phyloP scores from a whole-genome alignment of 2,797 vertebrate genomes.

The Lithobates sylvaticus region DNA sequence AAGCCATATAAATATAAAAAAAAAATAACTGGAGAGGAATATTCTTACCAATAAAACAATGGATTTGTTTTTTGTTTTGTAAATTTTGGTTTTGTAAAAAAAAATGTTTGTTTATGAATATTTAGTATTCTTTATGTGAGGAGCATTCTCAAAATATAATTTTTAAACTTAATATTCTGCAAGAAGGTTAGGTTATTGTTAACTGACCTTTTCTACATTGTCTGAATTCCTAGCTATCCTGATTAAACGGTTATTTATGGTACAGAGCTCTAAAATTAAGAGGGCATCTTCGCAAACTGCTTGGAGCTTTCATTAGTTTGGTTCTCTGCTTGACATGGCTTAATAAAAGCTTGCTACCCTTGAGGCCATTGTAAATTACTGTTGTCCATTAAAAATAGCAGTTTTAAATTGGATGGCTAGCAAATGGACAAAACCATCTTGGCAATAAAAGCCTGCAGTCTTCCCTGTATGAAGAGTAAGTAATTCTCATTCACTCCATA shows the following conservation, averaged over 20 bases:
- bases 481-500: not conserved
- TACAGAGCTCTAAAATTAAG: slow-evolving; percentile 3
- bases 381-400: slow-evolving; percentile 28
- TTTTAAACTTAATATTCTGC: not conserved
- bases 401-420: not conserved
- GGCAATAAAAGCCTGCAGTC: not conserved
- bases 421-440: slow-evolving; percentile 15
- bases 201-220: not conserved
- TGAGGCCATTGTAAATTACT: slow-evolving; percentile 45
- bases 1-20: not conserved
- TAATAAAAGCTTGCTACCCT: slow-evolving; percentile 45
- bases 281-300: slow-evolving; percentile 28
- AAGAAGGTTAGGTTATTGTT: not conserved
- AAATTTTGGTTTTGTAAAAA: too few relatives aligned
- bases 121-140: too few relatives aligned
- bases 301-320: slow-evolving; percentile 44
- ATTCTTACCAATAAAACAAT: too few relatives aligned
- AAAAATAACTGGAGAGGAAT: not conserved
- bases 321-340: slow-evolving; percentile 38
- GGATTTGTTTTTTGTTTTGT: too few relatives aligned
- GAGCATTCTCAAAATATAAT: too few relatives aligned
- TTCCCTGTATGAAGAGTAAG: slow-evolving; percentile 48
- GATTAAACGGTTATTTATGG: slow-evolving; percentile 45
- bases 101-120: too few relatives aligned
- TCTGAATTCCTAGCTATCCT: not conserved